phyloP scores from a whole-genome alignment of 1,140 invertebrate genomes.

The Dinoponera quadriceps region DNA sequence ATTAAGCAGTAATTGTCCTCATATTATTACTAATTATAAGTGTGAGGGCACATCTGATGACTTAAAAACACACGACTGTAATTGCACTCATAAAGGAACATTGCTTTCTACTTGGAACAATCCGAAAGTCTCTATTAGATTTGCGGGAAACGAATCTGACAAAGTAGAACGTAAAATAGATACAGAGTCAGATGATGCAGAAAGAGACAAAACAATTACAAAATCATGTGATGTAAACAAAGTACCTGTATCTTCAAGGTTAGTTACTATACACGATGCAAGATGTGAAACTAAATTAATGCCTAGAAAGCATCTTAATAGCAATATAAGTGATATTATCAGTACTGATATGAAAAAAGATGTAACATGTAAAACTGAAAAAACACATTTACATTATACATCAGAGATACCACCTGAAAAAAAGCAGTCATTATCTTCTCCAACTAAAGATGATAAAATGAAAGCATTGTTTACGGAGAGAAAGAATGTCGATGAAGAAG shows the following conservation, averaged over 20 bases:
- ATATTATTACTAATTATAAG: slow-evolving; percentile 1
- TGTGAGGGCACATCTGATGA: neutral
- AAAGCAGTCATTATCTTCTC: slow-evolving; percentile 25
- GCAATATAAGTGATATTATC: too few relatives aligned
- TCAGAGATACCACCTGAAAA: slow-evolving; percentile 18
- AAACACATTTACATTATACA: neutral
- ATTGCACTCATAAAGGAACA: neutral
- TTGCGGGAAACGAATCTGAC: neutral
- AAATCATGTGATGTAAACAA: neutral
- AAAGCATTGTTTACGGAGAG: neutral
- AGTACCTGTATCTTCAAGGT: slow-evolving; percentile 11
- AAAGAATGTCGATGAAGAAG: neutral
- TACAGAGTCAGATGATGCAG: neutral
- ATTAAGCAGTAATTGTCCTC: neutral
- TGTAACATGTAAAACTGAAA: neutral
- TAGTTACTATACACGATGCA: neutral
- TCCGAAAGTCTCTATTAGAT: neutral
- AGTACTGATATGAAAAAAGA: too few relatives aligned
- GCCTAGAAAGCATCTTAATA: neutral
- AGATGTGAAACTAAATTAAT: neutral
- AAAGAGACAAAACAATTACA: too few relatives aligned
- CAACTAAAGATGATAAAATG: neutral
- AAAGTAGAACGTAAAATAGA: neutral
- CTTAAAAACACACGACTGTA: neutral
- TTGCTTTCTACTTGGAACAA: neutral